Evolutionary conservation across 2,113 vertebrate genomes (phyloP), one percentile per base, ranked within the genome.

Genomic region (Hoplias malabaricus): DNA sequence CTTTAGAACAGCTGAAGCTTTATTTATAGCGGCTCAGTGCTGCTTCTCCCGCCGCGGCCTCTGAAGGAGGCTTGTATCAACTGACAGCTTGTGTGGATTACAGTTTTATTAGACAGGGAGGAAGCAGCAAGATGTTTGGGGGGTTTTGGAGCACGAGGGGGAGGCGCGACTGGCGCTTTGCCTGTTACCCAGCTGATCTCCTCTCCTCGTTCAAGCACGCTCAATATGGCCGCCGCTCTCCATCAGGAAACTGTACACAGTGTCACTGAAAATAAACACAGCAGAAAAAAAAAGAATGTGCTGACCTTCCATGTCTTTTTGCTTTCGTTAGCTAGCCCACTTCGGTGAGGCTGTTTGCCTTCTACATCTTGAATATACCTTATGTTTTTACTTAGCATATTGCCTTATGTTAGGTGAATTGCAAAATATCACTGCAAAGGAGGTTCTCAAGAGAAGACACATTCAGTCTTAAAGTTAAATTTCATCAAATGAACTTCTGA

Each of bases 31-130:
- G 75, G 72, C 81, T 81, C 83, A 83, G 85, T 33, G 77, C 84
- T 87, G 85, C 82, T 88, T 87, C 81, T 67, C 84, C 80, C 79
- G 83, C 80, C 86, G 75, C 85, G 83, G 90, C 87, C 87, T 90
- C 89, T 85, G 90, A 89, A 86, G 88, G 88, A 92, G 83, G 88
- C 89, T 90, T 91, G 91, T 92, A 93, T 92, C 90, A 92, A 91
- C 88, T 92, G 91, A 92, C 93, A 93, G 91, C 91, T 93, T 92
- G 92, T 92, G 90, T 90, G 92, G 92, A 92, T 93, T 92, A 92
- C 83, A 77, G 86, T 90, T 89, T 91, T 92, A 90, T 93, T 92
- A 92, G 87, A 90, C 86, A 87, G 86, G 83, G 88, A 92, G 87
- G 88, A 92, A 87, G 90, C 89, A 81, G 88, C 91, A 93, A 93